Percentiles rank a stretch among this genome's conserved stretches.
These are phyloP conservation scores for Cisticola juncidis DNA, from an alignment of 2,113 vertebrate species.

Conservation along the genomic window DNA sequence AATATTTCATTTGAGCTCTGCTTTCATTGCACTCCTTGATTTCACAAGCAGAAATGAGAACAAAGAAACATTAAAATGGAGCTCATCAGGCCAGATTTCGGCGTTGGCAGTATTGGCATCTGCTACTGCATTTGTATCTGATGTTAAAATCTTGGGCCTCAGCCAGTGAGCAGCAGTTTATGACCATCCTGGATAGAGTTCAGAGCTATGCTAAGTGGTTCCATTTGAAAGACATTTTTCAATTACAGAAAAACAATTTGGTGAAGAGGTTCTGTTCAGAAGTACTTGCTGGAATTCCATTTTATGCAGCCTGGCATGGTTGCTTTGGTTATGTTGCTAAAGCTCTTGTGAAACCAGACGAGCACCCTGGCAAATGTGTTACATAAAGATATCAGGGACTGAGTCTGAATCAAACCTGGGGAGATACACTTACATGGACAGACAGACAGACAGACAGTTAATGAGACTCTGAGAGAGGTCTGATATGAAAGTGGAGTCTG, in stretches of 20 bases:
- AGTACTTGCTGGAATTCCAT: constrained; percentile 58
- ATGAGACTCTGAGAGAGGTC: not conserved
- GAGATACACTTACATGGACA: not conserved
- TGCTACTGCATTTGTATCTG: constrained; percentile 31
- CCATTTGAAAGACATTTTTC: constrained; percentile 66
- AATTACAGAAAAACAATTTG: constrained; percentile 69
- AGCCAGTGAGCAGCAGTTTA: constrained; percentile 40
- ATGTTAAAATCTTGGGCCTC: constrained; percentile 39
- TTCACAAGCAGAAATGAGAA: constrained; percentile 5
- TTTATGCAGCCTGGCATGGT: constrained; percentile 48
- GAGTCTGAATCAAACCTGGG: not conserved
- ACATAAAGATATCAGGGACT: not conserved
- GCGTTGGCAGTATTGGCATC: not conserved
- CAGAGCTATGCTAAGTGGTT: constrained; percentile 62
- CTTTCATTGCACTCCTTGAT: not conserved
- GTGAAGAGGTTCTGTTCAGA: constrained; percentile 53
- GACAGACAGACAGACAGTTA: not conserved
- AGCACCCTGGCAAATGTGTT: not conserved
- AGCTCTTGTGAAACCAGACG: not conserved
- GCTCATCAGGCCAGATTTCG: not conserved
- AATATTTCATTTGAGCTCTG: not conserved
- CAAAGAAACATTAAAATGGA: constrained; percentile 13
- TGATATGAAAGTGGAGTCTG: not conserved
- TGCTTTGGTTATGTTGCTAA: constrained; percentile 49
- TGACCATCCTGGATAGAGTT: constrained; percentile 37